Conservation (phyloP, 2,797 vertebrate species). For the Choloepus didactylus region DNA sequence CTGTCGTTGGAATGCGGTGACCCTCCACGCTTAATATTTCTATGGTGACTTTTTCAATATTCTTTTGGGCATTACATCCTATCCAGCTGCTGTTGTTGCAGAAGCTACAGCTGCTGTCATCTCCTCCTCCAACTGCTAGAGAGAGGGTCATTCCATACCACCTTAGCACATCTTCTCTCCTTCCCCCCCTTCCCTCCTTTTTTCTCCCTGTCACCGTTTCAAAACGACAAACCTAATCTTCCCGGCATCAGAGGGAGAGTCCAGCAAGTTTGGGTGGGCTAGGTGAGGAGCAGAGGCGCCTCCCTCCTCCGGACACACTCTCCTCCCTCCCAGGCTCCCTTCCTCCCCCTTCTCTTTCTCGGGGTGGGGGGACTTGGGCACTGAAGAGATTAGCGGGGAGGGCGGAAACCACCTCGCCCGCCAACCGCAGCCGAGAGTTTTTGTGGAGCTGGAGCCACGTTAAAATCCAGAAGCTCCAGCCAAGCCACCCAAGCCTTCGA, state of each 20-base stretch:
- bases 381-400: conserved; percentile 17
- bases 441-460: conserved; percentile 38
- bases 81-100: background rate
- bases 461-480: conserved; percentile 66
- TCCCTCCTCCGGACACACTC: conserved; percentile 51
- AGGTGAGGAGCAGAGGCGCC: conserved; percentile 7
- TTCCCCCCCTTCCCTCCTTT: background rate
- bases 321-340: background rate
- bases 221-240: conserved; percentile 38
- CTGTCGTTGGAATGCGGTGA: background rate
- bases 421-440: conserved; percentile 56
- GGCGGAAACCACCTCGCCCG: conserved; percentile 51
- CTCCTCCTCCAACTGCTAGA: background rate
- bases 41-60: background rate
- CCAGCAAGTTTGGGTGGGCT: conserved; percentile 76
- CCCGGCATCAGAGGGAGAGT: conserved; percentile 28
- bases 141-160: background rate
- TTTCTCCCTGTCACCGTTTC: conserved; percentile 36
- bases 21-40: background rate
- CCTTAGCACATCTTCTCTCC: background rate
- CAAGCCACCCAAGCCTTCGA: conserved; percentile 58
- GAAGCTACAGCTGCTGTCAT: background rate
- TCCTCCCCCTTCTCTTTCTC: background rate
- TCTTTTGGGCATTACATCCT: background rate
- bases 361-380: conserved; percentile 7